These are phyloP conservation scores for Callorhinus ursinus DNA, from an alignment of 2,113 vertebrate species.

Conservation along the genomic window DNA sequence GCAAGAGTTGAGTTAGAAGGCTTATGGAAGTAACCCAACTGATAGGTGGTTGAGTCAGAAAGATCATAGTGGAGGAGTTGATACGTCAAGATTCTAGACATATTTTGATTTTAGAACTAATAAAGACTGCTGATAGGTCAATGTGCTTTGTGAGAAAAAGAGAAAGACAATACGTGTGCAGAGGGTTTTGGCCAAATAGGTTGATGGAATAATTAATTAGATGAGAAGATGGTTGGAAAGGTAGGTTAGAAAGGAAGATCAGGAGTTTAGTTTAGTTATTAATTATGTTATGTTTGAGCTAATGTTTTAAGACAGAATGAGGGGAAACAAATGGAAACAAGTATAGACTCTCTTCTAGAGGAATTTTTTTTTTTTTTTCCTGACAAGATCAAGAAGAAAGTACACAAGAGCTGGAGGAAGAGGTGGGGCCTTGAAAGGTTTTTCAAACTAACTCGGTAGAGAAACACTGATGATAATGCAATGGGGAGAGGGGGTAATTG, in stretches of 20 bases:
- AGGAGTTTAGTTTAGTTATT: background rate
- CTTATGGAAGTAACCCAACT: background rate
- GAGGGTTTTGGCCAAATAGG: background rate
- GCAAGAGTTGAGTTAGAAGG: background rate
- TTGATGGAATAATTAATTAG: background rate
- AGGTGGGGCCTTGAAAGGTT: rapidly evolving
- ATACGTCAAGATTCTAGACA: background rate
- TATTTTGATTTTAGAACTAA: background rate
- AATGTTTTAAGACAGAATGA: background rate
- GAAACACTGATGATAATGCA: background rate
- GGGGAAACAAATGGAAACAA: background rate
- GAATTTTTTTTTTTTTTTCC: background rate
- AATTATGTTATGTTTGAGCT: background rate
- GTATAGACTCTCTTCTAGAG: background rate
- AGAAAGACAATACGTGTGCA: background rate
- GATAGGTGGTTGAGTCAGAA: background rate
- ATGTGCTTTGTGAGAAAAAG: background rate
- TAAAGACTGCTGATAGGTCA: background rate
- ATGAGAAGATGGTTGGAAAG: background rate
- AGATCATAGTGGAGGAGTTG: background rate
- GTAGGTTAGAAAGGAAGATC: background rate
- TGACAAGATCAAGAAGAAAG: background rate
- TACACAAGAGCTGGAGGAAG: background rate
- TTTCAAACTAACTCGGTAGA: background rate
- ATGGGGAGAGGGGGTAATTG: rapidly evolving